Evolutionary conservation across 2,113 vertebrate genomes (phyloP), one percentile per base, ranked within the genome.

Genomic region (Callospermophilus lateralis): DNA sequence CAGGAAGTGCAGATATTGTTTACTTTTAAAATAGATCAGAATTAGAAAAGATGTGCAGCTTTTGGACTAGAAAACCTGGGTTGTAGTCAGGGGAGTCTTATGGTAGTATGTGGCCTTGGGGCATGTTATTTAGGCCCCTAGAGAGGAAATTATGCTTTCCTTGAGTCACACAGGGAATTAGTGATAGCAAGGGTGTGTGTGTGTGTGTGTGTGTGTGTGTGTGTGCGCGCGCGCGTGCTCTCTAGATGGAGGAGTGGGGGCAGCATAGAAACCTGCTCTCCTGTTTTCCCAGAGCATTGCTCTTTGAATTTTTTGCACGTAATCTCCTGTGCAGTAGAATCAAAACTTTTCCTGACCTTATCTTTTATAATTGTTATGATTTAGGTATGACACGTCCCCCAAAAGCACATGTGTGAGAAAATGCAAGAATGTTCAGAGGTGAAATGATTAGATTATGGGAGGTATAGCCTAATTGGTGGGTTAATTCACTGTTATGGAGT

Each of bases 11-110:
- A 55, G 67, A 83, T 73, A 83, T 81, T 85, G 34, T 80, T 95
- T 89, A 91, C 55, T 77, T 91, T 96, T 63, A 34, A 90, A 86
- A 72, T 76, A 84, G 63, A 90, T 63, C n/a, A 80, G 45, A 94
- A 55, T 16, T 24, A 15, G 9, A 39, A n/a, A 55, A 11, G 34
- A 0, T 34, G 26, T n/a, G 28, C 2, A 28, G 12, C 20, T 81
- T 34, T 17, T 45, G 81, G 74, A 20, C 39, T 86, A 32, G 32
- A 70, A 95, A 58, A 55, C 30, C 65, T 17, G 3, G 16, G 16
- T 15, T 63, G 20, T 37, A 34, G 20, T 34, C 55, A 63, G 39
- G 63, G 61, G 6, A 84, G 42, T 73, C 39, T 89, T 19, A 16
- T 0, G 37, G 37, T 28, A 42, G 63, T 73, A 1, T 87, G 28